Evolutionary conservation across 2,888 invertebrate species (phyloP).

Genomic region (Saturnia japonica): DNA sequence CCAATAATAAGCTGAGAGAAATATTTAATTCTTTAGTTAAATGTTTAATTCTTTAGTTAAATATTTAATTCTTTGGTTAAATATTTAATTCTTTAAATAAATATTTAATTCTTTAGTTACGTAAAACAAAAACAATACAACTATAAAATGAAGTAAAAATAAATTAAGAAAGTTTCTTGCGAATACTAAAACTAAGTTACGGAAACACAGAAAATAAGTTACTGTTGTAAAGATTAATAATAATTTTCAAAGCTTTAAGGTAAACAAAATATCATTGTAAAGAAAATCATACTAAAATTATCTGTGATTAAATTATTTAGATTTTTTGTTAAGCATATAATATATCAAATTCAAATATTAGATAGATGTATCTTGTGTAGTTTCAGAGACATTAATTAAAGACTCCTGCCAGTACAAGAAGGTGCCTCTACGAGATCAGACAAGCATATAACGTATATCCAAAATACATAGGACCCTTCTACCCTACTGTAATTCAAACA

Average conservation of each 20-base stretch:
- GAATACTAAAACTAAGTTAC: not conserved
- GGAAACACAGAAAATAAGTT: not conserved
- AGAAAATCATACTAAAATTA: conserved; percentile 38
- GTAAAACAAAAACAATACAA: too few relatives aligned
- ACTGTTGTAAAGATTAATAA: not conserved
- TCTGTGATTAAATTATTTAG: conserved; percentile 55
- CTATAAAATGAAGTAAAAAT: too few relatives aligned
- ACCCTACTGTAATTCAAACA: conserved; percentile 32
- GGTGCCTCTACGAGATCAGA: conserved; percentile 53
- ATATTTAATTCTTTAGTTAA: too few relatives aligned
- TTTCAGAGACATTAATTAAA: conserved; percentile 76
- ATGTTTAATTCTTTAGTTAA: too few relatives aligned
- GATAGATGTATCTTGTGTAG: conserved; percentile 58
- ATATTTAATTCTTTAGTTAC: too few relatives aligned
- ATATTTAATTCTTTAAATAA: too few relatives aligned
- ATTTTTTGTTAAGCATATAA: conserved; percentile 53
- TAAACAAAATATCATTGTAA: conserved; percentile 16
- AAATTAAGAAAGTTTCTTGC: too few relatives aligned
- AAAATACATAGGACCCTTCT: conserved; percentile 49
- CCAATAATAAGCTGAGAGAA: too few relatives aligned
- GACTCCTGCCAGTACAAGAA: conserved; percentile 74
- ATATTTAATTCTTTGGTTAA: too few relatives aligned
- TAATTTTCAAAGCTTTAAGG: not conserved
- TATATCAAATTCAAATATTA: conserved; percentile 54
- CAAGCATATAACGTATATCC: conserved; percentile 61